Evolutionary conservation across 2,888 invertebrate species (phyloP).

Genomic region (Acanthacorydalis orientalis): DNA sequence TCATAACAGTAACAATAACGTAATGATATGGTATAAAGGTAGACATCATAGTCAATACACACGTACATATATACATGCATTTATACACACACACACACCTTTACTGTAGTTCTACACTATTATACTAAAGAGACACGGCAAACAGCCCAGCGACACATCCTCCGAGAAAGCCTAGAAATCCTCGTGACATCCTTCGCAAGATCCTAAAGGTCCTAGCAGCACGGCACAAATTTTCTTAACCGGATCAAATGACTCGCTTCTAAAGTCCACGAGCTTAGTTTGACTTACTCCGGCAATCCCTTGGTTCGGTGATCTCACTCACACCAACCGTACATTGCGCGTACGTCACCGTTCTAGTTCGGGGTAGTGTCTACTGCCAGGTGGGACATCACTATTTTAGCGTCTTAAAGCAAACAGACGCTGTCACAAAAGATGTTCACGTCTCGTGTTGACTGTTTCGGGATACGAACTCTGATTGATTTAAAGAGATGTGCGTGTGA

Average conservation of each 20-base stretch:
- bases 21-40: too few relatives aligned
- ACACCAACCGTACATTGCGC: background rate
- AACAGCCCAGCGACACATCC: background rate
- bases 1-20: too few relatives aligned
- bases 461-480: background rate
- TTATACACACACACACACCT: background rate
- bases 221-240: conserved; percentile 23
- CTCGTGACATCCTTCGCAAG: conserved; percentile 1
- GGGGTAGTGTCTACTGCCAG: background rate
- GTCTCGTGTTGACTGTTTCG: too few relatives aligned
- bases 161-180: background rate
- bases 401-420: background rate
- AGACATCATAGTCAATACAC: too few relatives aligned
- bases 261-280: conserved; percentile 23
- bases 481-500: background rate
- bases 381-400: background rate
- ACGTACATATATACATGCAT: too few relatives aligned
- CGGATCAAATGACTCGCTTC: conserved; percentile 26
- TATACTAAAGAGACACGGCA: background rate
- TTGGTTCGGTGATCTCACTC: conserved; percentile 1
- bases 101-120: background rate
- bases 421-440: background rate
- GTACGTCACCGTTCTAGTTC: background rate
- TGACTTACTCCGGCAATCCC: conserved; percentile 20
- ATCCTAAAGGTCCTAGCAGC: conserved; percentile 8